Conservation (phyloP, 2,797 vertebrate genomes). For the Squalus acanthias region DNA sequence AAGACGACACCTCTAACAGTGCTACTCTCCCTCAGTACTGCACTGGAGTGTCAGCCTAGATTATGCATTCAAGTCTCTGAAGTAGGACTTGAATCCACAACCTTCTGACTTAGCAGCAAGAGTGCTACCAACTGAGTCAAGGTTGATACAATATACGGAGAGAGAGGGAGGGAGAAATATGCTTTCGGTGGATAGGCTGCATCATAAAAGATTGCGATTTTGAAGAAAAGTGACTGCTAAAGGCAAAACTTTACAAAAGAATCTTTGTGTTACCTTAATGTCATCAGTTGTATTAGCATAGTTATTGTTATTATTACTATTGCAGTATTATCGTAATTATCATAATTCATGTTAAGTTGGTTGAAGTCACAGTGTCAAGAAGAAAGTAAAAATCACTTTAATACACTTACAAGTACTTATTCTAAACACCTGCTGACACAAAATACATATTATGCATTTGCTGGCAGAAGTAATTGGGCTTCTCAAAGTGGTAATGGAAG, state of each 20-base stretch:
- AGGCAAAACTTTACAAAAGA: neutral
- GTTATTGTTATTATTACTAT: constrained; percentile 16
- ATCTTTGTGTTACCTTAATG: neutral
- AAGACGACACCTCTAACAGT: neutral
- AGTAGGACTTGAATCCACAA: neutral
- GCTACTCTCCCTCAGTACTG: neutral
- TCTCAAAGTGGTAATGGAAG: neutral
- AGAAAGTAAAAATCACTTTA: constrained; percentile 16
- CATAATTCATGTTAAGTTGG: constrained; percentile 22
- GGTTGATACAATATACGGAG: neutral
- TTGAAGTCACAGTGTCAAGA: neutral
- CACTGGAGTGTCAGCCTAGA: neutral
- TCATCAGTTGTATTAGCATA: neutral
- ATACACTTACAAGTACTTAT: neutral
- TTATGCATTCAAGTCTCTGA: neutral
- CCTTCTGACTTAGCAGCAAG: neutral
- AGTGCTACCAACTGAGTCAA: neutral
- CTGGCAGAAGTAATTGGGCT: constrained; percentile 22
- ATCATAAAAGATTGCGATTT: neutral
- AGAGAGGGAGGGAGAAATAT: neutral
- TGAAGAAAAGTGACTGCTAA: neutral
- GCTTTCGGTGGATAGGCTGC: neutral
- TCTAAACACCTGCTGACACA: constrained; percentile 9
- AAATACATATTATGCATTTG: neutral
- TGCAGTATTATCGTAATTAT: constrained; percentile 19